These are phyloP conservation scores for Sylvilagus bachmani DNA, from an alignment of 2,113 vertebrate genomes.

Conservation along the genomic window DNA sequence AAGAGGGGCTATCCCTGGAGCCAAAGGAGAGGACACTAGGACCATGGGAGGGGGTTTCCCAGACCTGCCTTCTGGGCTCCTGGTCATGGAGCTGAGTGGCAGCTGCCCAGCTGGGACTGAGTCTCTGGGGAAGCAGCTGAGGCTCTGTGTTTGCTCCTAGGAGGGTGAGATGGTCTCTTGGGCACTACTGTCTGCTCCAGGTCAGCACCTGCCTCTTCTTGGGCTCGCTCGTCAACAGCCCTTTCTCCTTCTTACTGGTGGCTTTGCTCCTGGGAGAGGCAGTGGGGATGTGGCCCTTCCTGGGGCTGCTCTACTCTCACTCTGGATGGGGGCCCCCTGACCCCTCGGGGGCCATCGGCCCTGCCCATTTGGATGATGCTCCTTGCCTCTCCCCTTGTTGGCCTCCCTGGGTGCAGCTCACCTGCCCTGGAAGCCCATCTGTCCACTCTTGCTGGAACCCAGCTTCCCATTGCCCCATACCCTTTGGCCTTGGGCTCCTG, in stretches of 20 bases:
- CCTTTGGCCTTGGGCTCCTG: background rate
- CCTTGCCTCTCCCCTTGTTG: background rate
- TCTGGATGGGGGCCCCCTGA: background rate
- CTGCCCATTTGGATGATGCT: background rate
- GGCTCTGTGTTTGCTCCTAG: background rate
- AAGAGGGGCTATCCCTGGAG: background rate
- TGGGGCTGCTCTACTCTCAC: background rate
- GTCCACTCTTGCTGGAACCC: background rate
- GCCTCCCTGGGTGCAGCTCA: background rate
- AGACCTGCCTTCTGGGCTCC: background rate
- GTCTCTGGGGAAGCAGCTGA: background rate
- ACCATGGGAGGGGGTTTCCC: fast-evolving
- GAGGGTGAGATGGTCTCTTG: background rate
- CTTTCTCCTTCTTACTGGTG: background rate
- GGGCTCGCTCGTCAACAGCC: background rate
- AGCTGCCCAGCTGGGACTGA: background rate
- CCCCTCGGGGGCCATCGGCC: background rate
- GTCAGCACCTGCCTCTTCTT: background rate
- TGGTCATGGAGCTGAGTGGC: background rate
- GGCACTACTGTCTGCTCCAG: fast-evolving
- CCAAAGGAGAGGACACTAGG: background rate
- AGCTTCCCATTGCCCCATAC: background rate
- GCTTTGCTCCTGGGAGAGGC: background rate
- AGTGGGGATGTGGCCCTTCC: background rate
- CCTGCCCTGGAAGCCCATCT: background rate